phyloP scores from a whole-genome alignment of 1,140 invertebrate species.

The Bombus impatiens region DNA sequence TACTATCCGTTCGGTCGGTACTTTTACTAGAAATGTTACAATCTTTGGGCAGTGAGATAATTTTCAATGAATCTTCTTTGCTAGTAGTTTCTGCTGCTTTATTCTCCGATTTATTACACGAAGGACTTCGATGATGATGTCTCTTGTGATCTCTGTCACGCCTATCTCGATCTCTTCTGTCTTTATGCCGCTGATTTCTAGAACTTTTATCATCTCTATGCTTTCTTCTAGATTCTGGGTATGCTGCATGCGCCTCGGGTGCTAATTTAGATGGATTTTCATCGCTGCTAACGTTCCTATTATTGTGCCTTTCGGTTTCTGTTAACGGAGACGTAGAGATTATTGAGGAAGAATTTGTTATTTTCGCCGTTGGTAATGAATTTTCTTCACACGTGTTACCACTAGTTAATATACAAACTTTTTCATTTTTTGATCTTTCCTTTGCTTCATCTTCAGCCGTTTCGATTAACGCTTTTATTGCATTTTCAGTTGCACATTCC shows the following conservation, averaged over 20 bases:
- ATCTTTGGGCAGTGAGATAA: conserved; percentile 18
- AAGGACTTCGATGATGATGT: conserved; percentile 64
- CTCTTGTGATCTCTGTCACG: conserved; percentile 66
- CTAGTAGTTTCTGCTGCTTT: conserved; percentile 24
- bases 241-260: conserved; percentile 17
- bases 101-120: conserved; percentile 55
- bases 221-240: conserved; percentile 55
- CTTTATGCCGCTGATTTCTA: conserved; percentile 67
- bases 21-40: conserved; percentile 55
- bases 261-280: conserved; percentile 61
- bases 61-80: conserved; percentile 41
- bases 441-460: conserved; percentile 81
- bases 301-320: conserved; percentile 53
- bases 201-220: conserved; percentile 66
- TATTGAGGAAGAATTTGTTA: conserved; percentile 10
- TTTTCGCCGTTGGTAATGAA: not conserved
- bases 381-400: conserved; percentile 38
- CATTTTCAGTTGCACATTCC: conserved; percentile 79
- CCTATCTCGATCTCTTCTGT: conserved; percentile 66
- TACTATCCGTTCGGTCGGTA: conserved; percentile 43
- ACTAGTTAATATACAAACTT: not conserved
- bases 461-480: conserved; percentile 79
- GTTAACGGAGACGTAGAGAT: conserved; percentile 53
- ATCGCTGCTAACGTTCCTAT: conserved; percentile 54
- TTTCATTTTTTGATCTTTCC: conserved; percentile 68